Conservation (phyloP, 1,140 invertebrate genomes). For the Nixonia krombeini region DNA sequence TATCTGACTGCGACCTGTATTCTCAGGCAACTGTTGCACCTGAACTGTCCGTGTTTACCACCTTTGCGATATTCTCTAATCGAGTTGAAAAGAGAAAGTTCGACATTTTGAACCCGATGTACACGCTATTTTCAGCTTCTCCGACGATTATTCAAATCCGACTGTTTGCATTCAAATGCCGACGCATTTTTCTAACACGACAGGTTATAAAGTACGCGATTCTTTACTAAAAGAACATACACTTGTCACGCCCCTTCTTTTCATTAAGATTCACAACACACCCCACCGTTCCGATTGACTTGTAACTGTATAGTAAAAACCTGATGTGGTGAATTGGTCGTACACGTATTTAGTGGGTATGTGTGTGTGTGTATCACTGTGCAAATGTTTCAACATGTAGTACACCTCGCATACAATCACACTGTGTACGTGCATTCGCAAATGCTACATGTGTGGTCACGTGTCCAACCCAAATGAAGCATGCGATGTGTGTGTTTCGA, state of each 20-base stretch:
- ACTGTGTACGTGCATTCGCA: no score
- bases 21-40: conserved; percentile 5
- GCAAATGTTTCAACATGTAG: no score
- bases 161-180: background rate
- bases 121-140: background rate
- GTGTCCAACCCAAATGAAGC: no score
- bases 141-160: background rate
- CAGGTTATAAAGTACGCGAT: background rate
- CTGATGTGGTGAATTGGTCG: no score
- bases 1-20: no score
- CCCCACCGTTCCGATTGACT: no score
- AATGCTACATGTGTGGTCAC: no score
- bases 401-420: no score
- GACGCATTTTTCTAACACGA: background rate
- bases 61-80: conserved; percentile 5
- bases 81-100: conserved; percentile 21
- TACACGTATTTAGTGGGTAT: no score
- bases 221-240: conserved; percentile 23
- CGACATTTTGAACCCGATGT: background rate
- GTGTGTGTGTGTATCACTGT: no score
- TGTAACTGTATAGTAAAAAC: no score
- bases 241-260: conserved; percentile 32
- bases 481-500: no score
- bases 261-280: conserved; percentile 8
- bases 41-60: conserved; percentile 4